Evolutionary conservation across 1,140 invertebrate genomes (phyloP).

Genomic region (Hermatobates lingyangjiaoensis): DNA sequence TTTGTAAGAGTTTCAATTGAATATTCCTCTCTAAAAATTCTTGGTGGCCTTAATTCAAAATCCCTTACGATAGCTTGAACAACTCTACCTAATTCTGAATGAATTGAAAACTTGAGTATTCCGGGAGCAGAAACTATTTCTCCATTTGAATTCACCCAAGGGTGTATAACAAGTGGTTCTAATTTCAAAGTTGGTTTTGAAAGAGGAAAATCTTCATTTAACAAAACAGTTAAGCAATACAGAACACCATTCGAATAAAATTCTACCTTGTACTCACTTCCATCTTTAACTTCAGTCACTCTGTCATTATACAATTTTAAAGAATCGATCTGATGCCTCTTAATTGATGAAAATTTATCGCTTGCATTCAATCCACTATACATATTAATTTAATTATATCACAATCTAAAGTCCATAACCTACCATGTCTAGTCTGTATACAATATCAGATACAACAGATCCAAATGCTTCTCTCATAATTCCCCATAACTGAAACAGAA

Average conservation of each 20-base stretch:
- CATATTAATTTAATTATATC: not conserved
- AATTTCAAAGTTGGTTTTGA: constrained; percentile 49
- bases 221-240: constrained; percentile 39
- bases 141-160: constrained; percentile 39
- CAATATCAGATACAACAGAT: too few relatives aligned
- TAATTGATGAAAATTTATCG: not conserved
- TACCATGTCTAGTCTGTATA: too few relatives aligned
- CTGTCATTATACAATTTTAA: constrained; percentile 47
- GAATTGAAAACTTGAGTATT: constrained; percentile 49
- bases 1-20: not conserved
- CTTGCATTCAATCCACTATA: not conserved
- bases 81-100: constrained; percentile 55
- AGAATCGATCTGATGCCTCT: constrained; percentile 38
- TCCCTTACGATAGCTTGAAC: constrained; percentile 59
- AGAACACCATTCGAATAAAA: constrained; percentile 38
- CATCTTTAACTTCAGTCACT: constrained; percentile 45
- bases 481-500: too few relatives aligned
- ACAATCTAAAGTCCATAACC: too few relatives aligned
- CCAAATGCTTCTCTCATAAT: too few relatives aligned
- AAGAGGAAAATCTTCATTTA: constrained; percentile 47
- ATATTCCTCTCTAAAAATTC: constrained; percentile 15
- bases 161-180: constrained; percentile 40
- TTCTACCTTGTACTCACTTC: constrained; percentile 46
- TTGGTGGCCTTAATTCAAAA: constrained; percentile 46
- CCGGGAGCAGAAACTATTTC: constrained; percentile 49